Base-by-base conservation (phyloP, 2,113 vertebrate species). In the Phalacrocorax aristotelis region DNA sequence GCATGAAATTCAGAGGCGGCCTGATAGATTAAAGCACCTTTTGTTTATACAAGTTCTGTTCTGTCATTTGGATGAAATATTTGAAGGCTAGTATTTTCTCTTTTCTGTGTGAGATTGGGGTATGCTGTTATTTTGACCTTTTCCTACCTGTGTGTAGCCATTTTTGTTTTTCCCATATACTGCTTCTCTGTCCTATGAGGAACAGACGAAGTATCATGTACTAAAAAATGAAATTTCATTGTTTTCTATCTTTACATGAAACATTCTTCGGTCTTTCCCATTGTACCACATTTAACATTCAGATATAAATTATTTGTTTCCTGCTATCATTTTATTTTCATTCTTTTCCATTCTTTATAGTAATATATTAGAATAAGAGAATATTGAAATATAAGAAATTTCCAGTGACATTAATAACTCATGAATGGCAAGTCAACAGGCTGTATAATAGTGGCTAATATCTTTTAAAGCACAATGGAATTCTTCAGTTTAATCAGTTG, bases 291-390 rank as follows among this genome's bases (percentile, higher is more conserved):
- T 84, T 89, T 76, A 87, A 68, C 32, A 52, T 87, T 94, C 57
- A 87, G 36, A 69, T 69, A 68, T 75, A 91, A 84, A 93, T 75
- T 52, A 84, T 95, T 92, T 89, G 79, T 88, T 92, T 90, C 49
- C 13, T 92, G 14, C 7, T 74, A 62, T 77, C 5, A 54, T 89
- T 86, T 93, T 87, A 69, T 93, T 97, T 91, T 89, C 38, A 49
- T 82, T 90, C 66, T 60, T 83, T 95, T 91, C 83, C 15, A 79
- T 68, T 11, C 30, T 30, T 77, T 23, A 60, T 11, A 57, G 55
- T 89, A 79, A 85, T 54, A 71, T 40, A 82, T 82, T 83, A 84
- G 26, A 87, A 51, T 52, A 79, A 74, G 32, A 36, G 30, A 60
- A 36, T 87, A 79, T 27, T 80, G 66, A 81, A 96, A 79, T 69